These are phyloP conservation scores for Scomber colias DNA, from an alignment of 2,113 vertebrate species.

Conservation along the genomic window DNA sequence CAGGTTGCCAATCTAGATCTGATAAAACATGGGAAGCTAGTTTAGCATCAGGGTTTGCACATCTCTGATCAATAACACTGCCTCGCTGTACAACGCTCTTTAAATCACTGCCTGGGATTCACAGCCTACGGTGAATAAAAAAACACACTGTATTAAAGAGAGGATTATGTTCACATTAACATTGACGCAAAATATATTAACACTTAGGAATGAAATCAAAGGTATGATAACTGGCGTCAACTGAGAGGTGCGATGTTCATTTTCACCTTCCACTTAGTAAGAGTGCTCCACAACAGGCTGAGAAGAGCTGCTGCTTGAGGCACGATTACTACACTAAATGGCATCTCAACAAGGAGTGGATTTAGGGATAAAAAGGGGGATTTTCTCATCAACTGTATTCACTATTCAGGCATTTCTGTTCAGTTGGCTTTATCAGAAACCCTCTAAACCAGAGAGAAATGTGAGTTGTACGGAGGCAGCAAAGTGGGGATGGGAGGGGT, in stretches of 20 bases:
- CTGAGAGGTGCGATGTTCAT: conserved; percentile 67
- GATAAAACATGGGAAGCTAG: background rate
- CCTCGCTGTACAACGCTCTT: conserved; percentile 4
- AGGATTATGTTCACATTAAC: conserved; percentile 68
- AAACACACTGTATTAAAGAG: conserved; percentile 25
- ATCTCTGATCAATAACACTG: conserved; percentile 21
- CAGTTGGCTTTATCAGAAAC: conserved; percentile 55
- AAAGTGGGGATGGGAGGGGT: conserved; percentile 3
- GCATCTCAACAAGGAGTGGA: conserved; percentile 69
- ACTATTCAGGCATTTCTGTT: conserved; percentile 56
- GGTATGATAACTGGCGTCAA: conserved; percentile 47
- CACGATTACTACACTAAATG: conserved; percentile 66
- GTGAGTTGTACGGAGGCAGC: conserved; percentile 23
- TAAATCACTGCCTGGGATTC: conserved; percentile 43
- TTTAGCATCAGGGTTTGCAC: conserved; percentile 21
- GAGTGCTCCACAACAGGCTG: conserved; percentile 57
- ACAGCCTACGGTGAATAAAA: conserved; percentile 18
- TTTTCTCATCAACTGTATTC: conserved; percentile 68
- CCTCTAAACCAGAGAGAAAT: conserved; percentile 36
- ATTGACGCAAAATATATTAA: conserved; percentile 63
- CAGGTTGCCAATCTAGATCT: background rate
- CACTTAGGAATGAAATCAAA: conserved; percentile 65
- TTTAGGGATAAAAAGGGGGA: conserved; percentile 64
- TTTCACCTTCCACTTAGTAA: conserved; percentile 69
- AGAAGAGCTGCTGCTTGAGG: conserved; percentile 65